Conservation (phyloP, 1,140 invertebrate species). For the Philopotamus ludificatus region DNA sequence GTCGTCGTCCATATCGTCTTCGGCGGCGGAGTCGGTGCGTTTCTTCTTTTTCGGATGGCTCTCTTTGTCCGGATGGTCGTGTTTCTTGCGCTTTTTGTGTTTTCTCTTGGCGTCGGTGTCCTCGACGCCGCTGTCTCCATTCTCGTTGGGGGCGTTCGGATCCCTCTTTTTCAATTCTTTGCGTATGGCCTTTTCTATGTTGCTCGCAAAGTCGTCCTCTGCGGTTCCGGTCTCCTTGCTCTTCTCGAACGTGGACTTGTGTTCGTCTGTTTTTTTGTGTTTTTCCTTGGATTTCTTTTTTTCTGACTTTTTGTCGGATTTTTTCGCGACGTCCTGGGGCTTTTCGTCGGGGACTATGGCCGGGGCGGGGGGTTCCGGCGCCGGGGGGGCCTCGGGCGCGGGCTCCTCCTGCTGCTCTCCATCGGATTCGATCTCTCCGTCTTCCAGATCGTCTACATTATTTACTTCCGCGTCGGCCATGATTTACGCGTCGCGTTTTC, state of each 20-base stretch:
- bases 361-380: background rate
- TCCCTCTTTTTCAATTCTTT: conserved; percentile 61
- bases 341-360: conserved; percentile 35
- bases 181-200: conserved; percentile 73
- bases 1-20: conserved; percentile 69
- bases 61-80: conserved; percentile 49
- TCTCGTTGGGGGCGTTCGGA: conserved; percentile 51
- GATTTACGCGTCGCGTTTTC: conserved; percentile 8
- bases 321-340: conserved; percentile 41
- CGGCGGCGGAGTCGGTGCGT: conserved; percentile 49
- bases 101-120: conserved; percentile 53
- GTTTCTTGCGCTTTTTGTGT: conserved; percentile 55
- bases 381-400: conserved; percentile 34
- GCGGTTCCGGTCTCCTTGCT: conserved; percentile 42
- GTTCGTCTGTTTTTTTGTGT: conserved; percentile 50
- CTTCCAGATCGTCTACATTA: conserved; percentile 58
- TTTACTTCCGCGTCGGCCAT: conserved; percentile 47
- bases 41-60: conserved; percentile 55
- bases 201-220: conserved; percentile 72
- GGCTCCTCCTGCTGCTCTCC: conserved; percentile 52
- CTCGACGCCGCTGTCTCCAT: conserved; percentile 49
- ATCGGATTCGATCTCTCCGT: conserved; percentile 62
- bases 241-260: background rate
- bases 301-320: conserved; percentile 15
- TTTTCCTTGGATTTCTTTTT: conserved; percentile 51